Evolutionary conservation across 2,797 vertebrate genomes (phyloP), one percentile per base, ranked within the genome.

Genomic region (Scolopax rusticola): DNA sequence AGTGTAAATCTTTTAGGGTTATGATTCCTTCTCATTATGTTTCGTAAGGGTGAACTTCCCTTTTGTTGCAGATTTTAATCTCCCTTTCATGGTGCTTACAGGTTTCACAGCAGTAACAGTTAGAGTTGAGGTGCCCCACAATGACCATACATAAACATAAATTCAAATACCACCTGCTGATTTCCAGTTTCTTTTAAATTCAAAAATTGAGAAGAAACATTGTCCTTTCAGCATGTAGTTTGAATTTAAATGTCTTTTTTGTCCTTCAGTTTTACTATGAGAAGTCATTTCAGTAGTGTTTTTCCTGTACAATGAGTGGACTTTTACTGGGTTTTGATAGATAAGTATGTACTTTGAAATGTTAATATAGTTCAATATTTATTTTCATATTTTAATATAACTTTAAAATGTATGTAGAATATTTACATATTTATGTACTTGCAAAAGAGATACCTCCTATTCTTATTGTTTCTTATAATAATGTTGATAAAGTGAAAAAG

Each of bases 381-480:
- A n/a, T 89, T 91, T 82, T 43, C 12, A 19, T 57, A 47, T 43
- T 61, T 84, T 71, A 78, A 38, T 32, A 36, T 7, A 33, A 50
- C 45, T 63, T 6, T 2, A 13, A 60, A 78, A 47, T 24, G 0
- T 43, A 36, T 36, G 20, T 60, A 63, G 4, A 1, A 10, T 36
- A n/a, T 71, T 60, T 63, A 33, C 7, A 33, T 80, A 50, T 63
- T 61, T 81, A 74, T 59, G 16, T 81, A 43, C 3, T 73, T 84
- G 23, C 9, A 51, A 54, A 84, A 30, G 8, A 45, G 11, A 19
- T 59, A 27, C 7, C 17, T 77, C 47, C 33, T n/a, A 6, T 54
- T 70, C 30, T 63, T 64, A 59, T 40, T 45, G 13, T 79, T 95
- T 88, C 36, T 69, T 84, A 19, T 10, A 83, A 68, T 77, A 90